Conservation (phyloP, 2,888 invertebrate genomes). For the Rhabditoides inermis region DNA sequence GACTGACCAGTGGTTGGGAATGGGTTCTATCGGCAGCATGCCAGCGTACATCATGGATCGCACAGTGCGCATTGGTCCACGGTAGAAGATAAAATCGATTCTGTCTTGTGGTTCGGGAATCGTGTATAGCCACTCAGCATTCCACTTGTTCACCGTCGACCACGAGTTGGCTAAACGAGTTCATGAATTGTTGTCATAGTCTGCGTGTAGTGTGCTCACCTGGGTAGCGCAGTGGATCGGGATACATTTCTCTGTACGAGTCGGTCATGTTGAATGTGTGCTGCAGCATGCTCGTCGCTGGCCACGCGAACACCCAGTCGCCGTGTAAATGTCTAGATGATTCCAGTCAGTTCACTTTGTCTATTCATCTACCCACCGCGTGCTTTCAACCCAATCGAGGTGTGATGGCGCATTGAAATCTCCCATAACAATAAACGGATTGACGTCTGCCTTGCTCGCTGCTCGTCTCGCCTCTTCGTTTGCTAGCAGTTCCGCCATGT, state of each 20-base stretch:
- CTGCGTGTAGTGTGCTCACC: constrained; percentile 15
- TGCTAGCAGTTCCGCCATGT: constrained; percentile 15
- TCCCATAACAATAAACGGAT: constrained; percentile 27
- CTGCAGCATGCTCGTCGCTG: constrained; percentile 24
- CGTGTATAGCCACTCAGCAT: constrained; percentile 16
- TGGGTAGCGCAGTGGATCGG: constrained; percentile 23
- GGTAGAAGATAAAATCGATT: constrained; percentile 39
- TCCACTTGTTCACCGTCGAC: constrained; percentile 29
- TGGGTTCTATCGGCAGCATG: no score
- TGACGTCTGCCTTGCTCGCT: constrained; percentile 5
- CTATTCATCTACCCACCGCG: constrained; percentile 5
- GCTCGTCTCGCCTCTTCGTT: constrained; percentile 10
- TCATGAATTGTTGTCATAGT: no score
- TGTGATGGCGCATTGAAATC: constrained; percentile 40
- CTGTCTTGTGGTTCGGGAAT: constrained; percentile 42
- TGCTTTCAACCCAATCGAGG: constrained; percentile 33
- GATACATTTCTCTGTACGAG: constrained; percentile 27
- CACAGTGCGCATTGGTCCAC: no score
- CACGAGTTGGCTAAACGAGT: constrained; percentile 28
- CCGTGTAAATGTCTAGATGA: constrained; percentile 22
- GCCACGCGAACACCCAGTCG: constrained; percentile 29
- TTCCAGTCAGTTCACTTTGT: neutral
- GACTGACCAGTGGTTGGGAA: no score
- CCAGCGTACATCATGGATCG: no score
- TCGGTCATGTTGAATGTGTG: constrained; percentile 19